Conservation (phyloP, 2,888 invertebrate species). For the Halictus ligatus region DNA sequence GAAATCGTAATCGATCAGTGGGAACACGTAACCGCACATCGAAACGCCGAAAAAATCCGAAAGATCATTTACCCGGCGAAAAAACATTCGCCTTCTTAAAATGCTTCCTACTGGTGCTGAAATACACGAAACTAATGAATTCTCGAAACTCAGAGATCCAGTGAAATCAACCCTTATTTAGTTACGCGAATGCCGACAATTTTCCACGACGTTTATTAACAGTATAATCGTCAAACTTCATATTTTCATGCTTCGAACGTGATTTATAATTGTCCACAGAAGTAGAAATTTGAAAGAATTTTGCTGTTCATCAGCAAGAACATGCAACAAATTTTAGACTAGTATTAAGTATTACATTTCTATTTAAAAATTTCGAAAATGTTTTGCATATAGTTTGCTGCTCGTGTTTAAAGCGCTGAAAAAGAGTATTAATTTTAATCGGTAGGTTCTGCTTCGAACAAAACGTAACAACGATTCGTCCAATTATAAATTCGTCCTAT, state of each 20-base stretch:
- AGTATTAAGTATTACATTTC: too few relatives aligned
- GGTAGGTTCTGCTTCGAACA: too few relatives aligned
- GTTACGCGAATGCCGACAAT: neutral
- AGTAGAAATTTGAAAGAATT: neutral
- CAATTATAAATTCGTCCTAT: neutral
- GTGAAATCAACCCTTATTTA: neutral
- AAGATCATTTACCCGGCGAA: neutral
- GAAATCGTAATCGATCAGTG: constrained; percentile 30
- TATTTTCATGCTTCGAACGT: neutral
- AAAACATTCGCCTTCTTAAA: neutral
- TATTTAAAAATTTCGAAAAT: too few relatives aligned
- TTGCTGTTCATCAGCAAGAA: neutral
- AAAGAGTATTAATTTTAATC: too few relatives aligned
- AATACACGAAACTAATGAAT: neutral
- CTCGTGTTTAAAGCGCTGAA: too few relatives aligned
- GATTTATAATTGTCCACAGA: neutral
- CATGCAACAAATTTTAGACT: neutral
- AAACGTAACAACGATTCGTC: neutral
- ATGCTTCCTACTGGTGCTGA: too few relatives aligned
- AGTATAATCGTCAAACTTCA: neutral
- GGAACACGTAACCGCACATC: neutral
- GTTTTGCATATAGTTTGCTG: too few relatives aligned
- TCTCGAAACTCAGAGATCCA: neutral
- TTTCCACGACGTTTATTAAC: neutral
- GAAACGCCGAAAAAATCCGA: neutral